These are phyloP conservation scores for Cladopsammia gracilis DNA, from an alignment of 64 coral and sea anemone genomes.

Conservation along the genomic window DNA sequence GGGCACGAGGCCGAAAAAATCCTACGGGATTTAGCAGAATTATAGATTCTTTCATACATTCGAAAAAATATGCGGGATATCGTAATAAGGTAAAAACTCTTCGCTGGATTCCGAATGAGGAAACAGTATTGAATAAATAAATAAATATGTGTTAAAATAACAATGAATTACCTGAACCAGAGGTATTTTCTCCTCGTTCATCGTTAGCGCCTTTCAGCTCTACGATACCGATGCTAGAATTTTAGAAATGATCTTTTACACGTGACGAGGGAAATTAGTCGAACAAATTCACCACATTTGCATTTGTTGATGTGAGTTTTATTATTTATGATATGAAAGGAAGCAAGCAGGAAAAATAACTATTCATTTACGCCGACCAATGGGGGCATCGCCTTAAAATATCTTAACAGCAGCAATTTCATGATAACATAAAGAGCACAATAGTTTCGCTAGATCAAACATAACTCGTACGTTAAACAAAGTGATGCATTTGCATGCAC, in stretches of 20 bases:
- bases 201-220: background rate
- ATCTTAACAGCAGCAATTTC: background rate
- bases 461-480: too few species aligned
- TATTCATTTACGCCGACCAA: background rate
- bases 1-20: background rate
- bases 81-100: background rate
- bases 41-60: background rate
- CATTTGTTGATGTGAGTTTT: background rate
- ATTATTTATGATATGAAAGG: constrained; percentile 54
- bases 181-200: constrained; percentile 15
- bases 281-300: background rate
- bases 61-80: too few species aligned
- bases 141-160: background rate
- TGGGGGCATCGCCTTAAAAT: background rate
- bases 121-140: too few species aligned
- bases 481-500: too few species aligned
- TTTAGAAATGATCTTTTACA: background rate
- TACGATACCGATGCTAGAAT: background rate
- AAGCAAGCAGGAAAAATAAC: background rate
- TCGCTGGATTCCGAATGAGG: background rate
- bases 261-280: background rate
- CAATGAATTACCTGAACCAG: background rate
- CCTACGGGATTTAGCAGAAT: background rate
- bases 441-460: too few species aligned
- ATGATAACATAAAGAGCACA: background rate